Percentiles rank a stretch among this genome's conserved stretches.
phyloP scores from a whole-genome alignment of 2,113 vertebrate species.

The Burhinus bistriatus region DNA sequence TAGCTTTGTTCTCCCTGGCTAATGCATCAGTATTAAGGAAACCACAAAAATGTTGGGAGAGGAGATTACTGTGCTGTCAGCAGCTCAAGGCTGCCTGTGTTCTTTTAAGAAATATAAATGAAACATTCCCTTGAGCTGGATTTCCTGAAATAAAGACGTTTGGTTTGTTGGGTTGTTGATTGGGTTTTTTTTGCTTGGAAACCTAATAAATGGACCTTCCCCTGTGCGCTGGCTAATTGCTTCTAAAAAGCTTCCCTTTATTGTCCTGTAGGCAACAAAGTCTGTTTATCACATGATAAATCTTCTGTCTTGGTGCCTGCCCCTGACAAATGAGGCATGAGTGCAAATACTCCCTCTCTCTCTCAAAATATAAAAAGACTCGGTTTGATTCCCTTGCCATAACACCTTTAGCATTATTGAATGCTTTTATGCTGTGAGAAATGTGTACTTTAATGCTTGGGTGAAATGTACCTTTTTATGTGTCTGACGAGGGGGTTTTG shows the following conservation, averaged over 20 bases:
- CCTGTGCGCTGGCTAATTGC: conserved; percentile 32
- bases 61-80: not conserved
- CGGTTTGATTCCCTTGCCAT: not conserved
- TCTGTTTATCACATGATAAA: conserved; percentile 64
- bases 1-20: not conserved
- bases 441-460: not conserved
- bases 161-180: not conserved
- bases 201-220: not conserved
- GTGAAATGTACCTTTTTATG: not conserved
- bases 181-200: not conserved
- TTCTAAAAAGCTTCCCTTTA: conserved; percentile 31
- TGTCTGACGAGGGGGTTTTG: not conserved
- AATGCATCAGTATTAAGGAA: not conserved
- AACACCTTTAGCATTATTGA: conserved; percentile 3
- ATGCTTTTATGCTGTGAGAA: not conserved
- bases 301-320: not conserved
- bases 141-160: conserved; percentile 3
- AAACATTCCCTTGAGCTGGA: conserved; percentile 5
- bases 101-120: not conserved
- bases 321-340: conserved; percentile 11
- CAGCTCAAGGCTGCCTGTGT: not conserved
- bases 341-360: not conserved
- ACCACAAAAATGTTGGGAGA: not conserved
- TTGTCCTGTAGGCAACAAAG: conserved; percentile 64
- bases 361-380: not conserved